Conservation (phyloP, 2,113 vertebrate genomes). For the Ammodytes marinus region DNA sequence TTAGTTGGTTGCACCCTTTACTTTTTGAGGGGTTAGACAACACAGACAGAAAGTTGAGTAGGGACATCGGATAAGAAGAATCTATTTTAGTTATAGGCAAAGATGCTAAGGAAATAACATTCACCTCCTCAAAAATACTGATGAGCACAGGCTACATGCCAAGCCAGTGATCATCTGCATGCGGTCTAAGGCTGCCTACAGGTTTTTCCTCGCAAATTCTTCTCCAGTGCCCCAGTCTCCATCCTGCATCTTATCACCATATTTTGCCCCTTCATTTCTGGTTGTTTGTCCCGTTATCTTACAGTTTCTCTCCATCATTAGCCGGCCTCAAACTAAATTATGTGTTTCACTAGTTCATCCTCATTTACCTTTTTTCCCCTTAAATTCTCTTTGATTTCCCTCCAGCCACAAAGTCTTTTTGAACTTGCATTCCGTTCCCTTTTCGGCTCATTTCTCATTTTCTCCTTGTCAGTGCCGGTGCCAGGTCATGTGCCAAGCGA, state of each 20-base stretch:
- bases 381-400: not conserved
- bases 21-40: not conserved
- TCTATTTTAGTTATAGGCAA: not conserved
- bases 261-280: constrained; percentile 1
- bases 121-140: not conserved
- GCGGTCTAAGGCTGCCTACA: not conserved
- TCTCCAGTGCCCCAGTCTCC: constrained; percentile 12
- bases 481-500: constrained; percentile 74
- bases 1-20: constrained; percentile 3
- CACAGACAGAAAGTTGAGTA: not conserved
- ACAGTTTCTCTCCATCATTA: constrained; percentile 21
- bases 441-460: constrained; percentile 8
- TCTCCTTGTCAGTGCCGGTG: constrained; percentile 45
- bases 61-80: not conserved
- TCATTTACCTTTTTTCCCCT: constrained; percentile 7
- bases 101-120: not conserved
- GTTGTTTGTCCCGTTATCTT: constrained; percentile 13
- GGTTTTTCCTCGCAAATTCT: not conserved
- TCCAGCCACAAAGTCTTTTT: constrained; percentile 15
- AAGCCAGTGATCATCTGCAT: constrained; percentile 25
- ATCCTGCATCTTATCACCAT: constrained; percentile 6
- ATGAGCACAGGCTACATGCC: not conserved
- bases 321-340: constrained; percentile 6
- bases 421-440: constrained; percentile 25
- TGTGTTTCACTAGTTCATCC: not conserved